A percentile compares a stretch with the other conserved stretches of the same genome.
These are phyloP conservation scores for Bruchidius siliquastri DNA, from an alignment of 2,888 invertebrate genomes.

Conservation along the genomic window DNA sequence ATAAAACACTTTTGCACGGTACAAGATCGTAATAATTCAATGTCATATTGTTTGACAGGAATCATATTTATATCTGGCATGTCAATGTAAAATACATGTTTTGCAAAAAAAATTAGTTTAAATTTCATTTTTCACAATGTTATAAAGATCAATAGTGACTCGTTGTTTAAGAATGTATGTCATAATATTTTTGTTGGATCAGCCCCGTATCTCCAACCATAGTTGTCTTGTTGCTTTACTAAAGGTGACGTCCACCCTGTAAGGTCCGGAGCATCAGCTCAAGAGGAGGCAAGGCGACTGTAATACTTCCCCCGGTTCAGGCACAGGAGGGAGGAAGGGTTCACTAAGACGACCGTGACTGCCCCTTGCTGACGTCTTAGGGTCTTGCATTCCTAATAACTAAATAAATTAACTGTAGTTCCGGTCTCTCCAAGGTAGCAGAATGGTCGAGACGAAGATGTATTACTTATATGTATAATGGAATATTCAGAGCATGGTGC, in stretches of 20 bases:
- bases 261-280: neutral
- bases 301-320: neutral
- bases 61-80: too few species aligned
- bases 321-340: neutral
- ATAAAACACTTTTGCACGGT: too few species aligned
- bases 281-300: neutral
- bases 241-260: neutral
- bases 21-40: too few species aligned
- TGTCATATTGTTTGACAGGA: too few species aligned
- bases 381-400: slow-evolving; percentile 15
- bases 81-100: too few species aligned
- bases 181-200: too few species aligned
- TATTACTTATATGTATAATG: slow-evolving; percentile 2
- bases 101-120: too few species aligned
- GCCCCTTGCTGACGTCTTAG: slow-evolving; percentile 11
- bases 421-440: slow-evolving; percentile 6
- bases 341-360: slow-evolving; percentile 4
- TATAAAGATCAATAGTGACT: too few species aligned
- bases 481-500: slow-evolving; percentile 1
- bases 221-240: too few species aligned
- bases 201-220: too few species aligned
- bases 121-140: too few species aligned
- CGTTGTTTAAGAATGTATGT: too few species aligned
- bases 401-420: slow-evolving; percentile 13
- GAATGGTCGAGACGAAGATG: slow-evolving; percentile 3